A percentile compares a stretch with the other conserved stretches of the same genome.
These are phyloP conservation scores for Pampusana beccarii DNA, from an alignment of 2,113 vertebrate species.

Conservation along the genomic window DNA sequence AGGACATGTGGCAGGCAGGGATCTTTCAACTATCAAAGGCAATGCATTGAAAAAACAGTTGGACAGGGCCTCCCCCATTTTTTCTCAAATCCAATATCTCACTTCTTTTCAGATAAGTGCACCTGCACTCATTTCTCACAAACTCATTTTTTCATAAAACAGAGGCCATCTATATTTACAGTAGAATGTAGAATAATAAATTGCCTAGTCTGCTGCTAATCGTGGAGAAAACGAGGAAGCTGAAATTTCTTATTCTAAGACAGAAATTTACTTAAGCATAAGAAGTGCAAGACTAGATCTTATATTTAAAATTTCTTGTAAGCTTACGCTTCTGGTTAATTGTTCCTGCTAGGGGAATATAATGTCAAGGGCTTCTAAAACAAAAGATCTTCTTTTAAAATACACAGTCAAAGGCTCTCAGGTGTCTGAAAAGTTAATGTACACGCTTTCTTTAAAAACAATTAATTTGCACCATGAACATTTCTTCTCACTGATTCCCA, in stretches of 20 bases:
- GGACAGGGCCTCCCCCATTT: background rate
- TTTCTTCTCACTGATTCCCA: background rate
- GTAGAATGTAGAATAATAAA: background rate
- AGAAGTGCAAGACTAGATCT: background rate
- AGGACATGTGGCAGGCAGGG: background rate
- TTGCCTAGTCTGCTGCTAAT: background rate
- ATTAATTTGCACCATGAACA: background rate
- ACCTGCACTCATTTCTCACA: background rate
- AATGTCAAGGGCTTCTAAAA: background rate
- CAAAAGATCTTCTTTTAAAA: background rate
- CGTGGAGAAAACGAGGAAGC: background rate
- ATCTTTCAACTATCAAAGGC: background rate
- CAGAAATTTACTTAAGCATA: background rate
- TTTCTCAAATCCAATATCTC: constrained; percentile 22
- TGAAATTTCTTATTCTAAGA: background rate
- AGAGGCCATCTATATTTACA: background rate
- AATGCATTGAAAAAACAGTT: background rate
- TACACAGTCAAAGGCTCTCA: background rate
- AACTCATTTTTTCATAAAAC: background rate
- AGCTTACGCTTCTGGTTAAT: background rate
- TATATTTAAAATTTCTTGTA: background rate
- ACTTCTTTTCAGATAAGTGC: background rate
- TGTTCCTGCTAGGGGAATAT: background rate
- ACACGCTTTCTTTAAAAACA: background rate
- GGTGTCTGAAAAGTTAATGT: background rate